Evolutionary conservation across 2,797 vertebrate genomes (phyloP), one percentile per base, ranked within the genome.

Genomic region (Rhabdophis nuchalis): DNA sequence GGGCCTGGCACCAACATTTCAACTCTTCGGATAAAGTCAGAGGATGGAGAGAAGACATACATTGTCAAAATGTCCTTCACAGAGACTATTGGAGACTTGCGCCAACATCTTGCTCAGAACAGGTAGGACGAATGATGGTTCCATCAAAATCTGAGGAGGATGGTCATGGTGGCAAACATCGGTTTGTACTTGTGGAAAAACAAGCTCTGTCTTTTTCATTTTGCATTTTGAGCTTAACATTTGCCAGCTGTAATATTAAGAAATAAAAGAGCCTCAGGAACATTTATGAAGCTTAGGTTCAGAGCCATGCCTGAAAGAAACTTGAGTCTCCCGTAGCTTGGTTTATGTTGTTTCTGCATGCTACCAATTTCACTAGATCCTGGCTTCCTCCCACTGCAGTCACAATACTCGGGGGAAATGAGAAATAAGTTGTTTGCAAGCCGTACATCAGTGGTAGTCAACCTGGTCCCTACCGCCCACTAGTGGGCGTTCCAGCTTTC

Each of bases 1-100:
- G 89, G 94, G 0, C 52, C 89, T 0, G 90, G 86, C 2, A 52
- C 88, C 0, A 60, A 93, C 1, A 11, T 97, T 92, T 96, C 97
- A 82, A 96, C 96, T 0, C 97, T 99, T 87, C 98, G 98, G 50
- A 92, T 99, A 95, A 98, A 96, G 93, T 99, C 98, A 0, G 99
- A 99, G 96, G 98, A 98, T 0, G 98, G 98, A 13, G 97, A 98
- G 91, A 96, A 95, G 36, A 97, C 94, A 0, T 99, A 98, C 60
- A 7, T 98, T 0, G 14, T 99, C 50, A 98, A 96, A 96, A 98
- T 99, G 99, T 91, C 90, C 52, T 95, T 93, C 27, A 97, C 97
- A 0, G 98, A 99, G 90, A 99, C 98, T 0, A 94, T 99, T 0
- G 98, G 98, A 20, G 97, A 99, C 9, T 97, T 99, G 94, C 98